Evolutionary conservation across 2,113 vertebrate species (phyloP), one percentile per base, ranked within the genome.

Genomic region (Sphyrna mokarran): DNA sequence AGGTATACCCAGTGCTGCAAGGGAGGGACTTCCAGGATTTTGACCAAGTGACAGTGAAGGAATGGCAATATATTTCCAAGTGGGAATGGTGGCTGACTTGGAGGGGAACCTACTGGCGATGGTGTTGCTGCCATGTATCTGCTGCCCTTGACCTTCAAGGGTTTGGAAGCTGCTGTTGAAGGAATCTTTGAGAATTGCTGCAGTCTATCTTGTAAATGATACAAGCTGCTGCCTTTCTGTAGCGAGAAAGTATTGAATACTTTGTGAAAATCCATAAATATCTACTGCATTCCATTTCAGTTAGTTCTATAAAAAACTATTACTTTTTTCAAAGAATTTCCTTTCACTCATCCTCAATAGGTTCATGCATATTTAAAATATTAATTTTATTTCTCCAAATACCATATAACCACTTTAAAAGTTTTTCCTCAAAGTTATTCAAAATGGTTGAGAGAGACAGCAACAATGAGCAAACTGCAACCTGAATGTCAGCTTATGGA

Each of bases 371-470:
- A 63, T 91, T 16, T 63, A 18, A 66, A 91, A n/a, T 33, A n/a
- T 91, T 37, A 91, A 91, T 83, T 83, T 83, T 83, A 93, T 93
- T 66, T 93, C 16, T 68, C 66, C 66, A 68, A 68, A 68, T 89
- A 89, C 29, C 43, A 87, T 54, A 58, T 13, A 14, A 93, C n/a
- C 66, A 33, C n/a, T 16, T 66, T 68, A n/a, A 68, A 66, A 16
- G 68, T 20, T n/a, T 93, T n/a, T 66, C 18, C 18, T 63, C 4
- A 8, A 89, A 14, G 43, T 10, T 9, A 33, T 76, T 33, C 72
- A 54, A 66, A 66, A 7, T 37, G 6, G 61, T 18, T 66, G n/a
- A 16, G 18, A 7, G 22, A 63, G 1, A 68, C 89, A 58, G 37
- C 61, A 40, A 43, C 40, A 89, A 5, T 20, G 18, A 37, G 8